Conservation (phyloP, 2,113 vertebrate genomes). For the Loxodonta africana region DNA sequence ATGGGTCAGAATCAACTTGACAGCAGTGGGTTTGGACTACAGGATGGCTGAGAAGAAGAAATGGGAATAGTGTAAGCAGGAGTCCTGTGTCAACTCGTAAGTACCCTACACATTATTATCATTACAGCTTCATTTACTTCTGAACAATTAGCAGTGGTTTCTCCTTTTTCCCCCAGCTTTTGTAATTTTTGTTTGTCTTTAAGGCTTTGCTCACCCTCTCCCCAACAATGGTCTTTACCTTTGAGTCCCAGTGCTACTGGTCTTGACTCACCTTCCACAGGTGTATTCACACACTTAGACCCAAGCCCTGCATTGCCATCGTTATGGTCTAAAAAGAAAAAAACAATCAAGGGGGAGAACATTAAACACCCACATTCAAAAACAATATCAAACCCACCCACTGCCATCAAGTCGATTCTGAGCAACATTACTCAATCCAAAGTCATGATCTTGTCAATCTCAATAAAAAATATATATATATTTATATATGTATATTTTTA, state of each 20-base stretch:
- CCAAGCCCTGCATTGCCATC: neutral
- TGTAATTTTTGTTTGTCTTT: neutral
- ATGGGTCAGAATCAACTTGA: too few relatives aligned
- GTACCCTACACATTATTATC: neutral
- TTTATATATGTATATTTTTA: too few relatives aligned
- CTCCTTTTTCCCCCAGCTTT: neutral
- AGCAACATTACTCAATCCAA: too few relatives aligned
- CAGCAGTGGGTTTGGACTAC: too few relatives aligned
- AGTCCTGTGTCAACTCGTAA: neutral
- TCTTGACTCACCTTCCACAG: conserved; percentile 68
- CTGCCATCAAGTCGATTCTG: too few relatives aligned
- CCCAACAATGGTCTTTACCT: neutral
- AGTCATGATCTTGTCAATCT: neutral
- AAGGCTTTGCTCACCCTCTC: neutral
- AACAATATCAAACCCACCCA: too few relatives aligned
- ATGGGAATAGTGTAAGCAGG: neutral
- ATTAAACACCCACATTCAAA: neutral
- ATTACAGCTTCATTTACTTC: neutral
- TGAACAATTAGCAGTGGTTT: neutral
- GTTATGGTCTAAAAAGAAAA: conserved; percentile 64
- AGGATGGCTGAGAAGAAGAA: neutral
- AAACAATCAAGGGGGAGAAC: neutral
- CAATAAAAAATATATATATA: neutral
- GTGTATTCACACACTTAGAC: conserved; percentile 60
- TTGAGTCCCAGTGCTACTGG: neutral